Base-by-base conservation (phyloP, 2,113 vertebrate species). In the Clarias gariepinus region DNA sequence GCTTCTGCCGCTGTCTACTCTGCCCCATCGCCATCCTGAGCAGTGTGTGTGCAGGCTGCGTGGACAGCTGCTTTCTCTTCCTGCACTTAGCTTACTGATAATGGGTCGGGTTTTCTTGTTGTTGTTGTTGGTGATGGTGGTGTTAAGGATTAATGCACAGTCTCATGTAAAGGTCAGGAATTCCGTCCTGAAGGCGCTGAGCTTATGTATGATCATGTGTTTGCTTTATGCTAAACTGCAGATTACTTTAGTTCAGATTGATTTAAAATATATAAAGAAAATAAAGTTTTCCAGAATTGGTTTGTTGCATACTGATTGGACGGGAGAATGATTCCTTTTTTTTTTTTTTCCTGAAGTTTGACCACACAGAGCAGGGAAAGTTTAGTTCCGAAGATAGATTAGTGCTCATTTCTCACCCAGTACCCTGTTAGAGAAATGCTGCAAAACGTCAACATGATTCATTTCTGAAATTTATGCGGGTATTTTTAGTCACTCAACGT, bases 141-240 rank as follows among this genome's bases (percentile, higher is more conserved):
- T 82, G 57, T 74, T 83, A 69, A 86, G 87, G 85, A 85, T 89
- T 69, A 71, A 69, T 63, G 36, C 86, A 88, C 90, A 82, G 85
- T 88, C 91, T 78, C 89, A 88, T 82, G 89, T 94, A 94, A 94
- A 92, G 92, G 92, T 89, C 87, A 77, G 53, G 88, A 88, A 93
- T 90, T 90, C 57, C 90, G 57, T 79, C 89, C 89, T 87, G 86
- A 91, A 92, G 83, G 73, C 81, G 63, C 79, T 79, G 83, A 89
- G 79, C 83, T 85, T 33, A 77, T 30, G 8, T 19, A 61, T 33
- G 33, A 86, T 84, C 58, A 25, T 86, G 73, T 79, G 18, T 25
- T 82, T 78, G 4, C 41, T 25, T 33, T 71, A 36, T 9, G 55
- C 83, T 63, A 71, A 76, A 57, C 55, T 66, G 47, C 68, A 36